A percentile compares a stretch with the other conserved stretches of the same genome.
phyloP scores from a whole-genome alignment of 2,797 vertebrate genomes.

The Danio tinwini region DNA sequence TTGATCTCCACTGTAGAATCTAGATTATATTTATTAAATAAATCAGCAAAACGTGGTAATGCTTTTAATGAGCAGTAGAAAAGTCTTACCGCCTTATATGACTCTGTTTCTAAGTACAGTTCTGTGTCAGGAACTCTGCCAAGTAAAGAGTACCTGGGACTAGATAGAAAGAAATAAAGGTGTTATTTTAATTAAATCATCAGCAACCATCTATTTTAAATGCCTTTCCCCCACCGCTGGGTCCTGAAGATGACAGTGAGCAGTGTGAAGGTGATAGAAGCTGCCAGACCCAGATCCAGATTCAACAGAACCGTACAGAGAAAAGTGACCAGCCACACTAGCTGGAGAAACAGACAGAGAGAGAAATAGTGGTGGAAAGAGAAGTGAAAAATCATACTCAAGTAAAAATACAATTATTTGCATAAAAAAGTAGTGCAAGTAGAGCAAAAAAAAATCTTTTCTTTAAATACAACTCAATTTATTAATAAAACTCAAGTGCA shows the following conservation, averaged over 20 bases:
- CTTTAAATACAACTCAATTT: no score
- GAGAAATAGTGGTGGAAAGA: no score
- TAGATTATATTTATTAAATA: no score
- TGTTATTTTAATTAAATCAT: background rate
- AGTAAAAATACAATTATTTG: no score
- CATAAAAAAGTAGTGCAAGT: no score
- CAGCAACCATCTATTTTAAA: background rate
- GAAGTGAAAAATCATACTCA: no score
- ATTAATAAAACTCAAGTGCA: no score
- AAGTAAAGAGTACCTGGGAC: constrained; percentile 76
- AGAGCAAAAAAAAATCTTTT: no score
- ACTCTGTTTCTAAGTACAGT: constrained; percentile 76
- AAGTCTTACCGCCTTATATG: constrained; percentile 73
- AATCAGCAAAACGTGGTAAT: no score
- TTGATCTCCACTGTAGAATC: no score
- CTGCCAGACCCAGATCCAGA: constrained; percentile 88
- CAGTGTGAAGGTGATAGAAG: constrained; percentile 84
- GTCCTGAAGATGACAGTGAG: constrained; percentile 89
- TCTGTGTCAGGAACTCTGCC: constrained; percentile 74
- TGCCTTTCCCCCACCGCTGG: constrained; percentile 68
- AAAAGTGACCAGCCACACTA: constrained; percentile 92
- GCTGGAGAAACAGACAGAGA: constrained; percentile 66
- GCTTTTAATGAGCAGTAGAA: no score
- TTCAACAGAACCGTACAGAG: constrained; percentile 85
- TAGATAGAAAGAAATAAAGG: constrained; percentile 47